Conservation (phyloP, 2,113 vertebrate genomes). For the Grammomys surdaster region DNA sequence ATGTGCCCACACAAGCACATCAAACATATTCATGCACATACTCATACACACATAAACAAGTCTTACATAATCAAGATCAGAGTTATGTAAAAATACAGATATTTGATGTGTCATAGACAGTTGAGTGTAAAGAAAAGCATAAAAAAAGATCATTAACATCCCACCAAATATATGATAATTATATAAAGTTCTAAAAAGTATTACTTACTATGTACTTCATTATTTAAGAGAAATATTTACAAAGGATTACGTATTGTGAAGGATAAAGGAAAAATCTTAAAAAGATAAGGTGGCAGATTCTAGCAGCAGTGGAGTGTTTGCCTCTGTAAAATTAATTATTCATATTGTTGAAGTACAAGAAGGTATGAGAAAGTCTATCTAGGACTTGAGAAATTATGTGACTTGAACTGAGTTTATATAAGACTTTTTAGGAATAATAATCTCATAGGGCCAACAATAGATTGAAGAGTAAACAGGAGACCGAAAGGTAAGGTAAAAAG, state of each 20-base stretch:
- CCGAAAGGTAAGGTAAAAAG: fast-evolving
- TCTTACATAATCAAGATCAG: too few relatives aligned
- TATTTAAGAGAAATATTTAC: not conserved
- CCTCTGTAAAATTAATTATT: not conserved
- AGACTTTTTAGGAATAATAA: not conserved
- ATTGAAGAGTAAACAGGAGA: not conserved
- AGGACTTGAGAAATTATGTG: not conserved
- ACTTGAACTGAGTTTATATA: not conserved
- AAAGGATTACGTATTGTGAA: not conserved
- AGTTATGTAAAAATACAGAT: not conserved
- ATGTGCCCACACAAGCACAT: not conserved
- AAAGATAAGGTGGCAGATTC: not conserved
- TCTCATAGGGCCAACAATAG: fast-evolving
- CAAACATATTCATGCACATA: not conserved
- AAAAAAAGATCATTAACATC: not conserved
- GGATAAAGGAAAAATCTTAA: not conserved
- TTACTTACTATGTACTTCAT: not conserved
- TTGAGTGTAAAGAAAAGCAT: not conserved
- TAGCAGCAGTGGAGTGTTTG: not conserved
- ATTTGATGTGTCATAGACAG: not conserved
- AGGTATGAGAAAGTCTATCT: not conserved
- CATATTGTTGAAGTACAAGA: too few relatives aligned
- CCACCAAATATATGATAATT: not conserved
- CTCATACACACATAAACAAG: not conserved
- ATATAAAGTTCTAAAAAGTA: not conserved